phyloP scores from a whole-genome alignment of 2,113 vertebrate species.

The Tympanuchus pallidicinctus region DNA sequence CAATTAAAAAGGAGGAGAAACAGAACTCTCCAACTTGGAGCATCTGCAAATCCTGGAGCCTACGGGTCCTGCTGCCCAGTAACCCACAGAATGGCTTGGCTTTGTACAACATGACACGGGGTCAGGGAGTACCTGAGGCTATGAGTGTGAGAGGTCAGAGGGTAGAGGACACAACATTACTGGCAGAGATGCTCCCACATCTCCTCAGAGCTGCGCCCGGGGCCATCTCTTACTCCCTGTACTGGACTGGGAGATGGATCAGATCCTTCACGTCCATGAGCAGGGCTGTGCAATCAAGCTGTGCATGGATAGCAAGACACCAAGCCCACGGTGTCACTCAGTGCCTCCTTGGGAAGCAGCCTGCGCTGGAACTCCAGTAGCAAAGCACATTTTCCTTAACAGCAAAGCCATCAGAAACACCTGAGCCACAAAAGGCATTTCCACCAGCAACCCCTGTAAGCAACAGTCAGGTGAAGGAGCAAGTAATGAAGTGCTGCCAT shows the following conservation, averaged over 20 bases:
- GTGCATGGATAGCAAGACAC: neutral
- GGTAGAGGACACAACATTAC: rapidly evolving
- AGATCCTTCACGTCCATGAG: neutral
- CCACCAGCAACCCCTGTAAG: neutral
- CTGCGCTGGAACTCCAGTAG: neutral
- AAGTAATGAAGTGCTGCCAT: neutral
- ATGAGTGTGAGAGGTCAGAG: neutral
- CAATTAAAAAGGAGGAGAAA: neutral
- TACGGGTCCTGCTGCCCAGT: neutral
- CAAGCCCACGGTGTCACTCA: rapidly evolving
- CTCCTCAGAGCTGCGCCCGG: neutral
- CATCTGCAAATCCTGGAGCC: neutral
- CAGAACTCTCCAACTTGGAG: neutral
- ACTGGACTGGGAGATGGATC: neutral
- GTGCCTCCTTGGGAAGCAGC: neutral
- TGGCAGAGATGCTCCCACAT: neutral
- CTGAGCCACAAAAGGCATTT: neutral
- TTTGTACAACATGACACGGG: neutral
- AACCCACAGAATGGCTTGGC: neutral
- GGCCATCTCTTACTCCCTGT: neutral
- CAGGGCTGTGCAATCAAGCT: neutral
- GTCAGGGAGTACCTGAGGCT: rapidly evolving
- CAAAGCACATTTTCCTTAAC: neutral
- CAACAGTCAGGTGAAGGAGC: neutral
- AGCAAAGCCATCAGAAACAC: neutral